Evolutionary conservation across 2,888 invertebrate genomes (phyloP), one percentile per base, ranked within the genome.

Genomic region (Rutpela maculata): DNA sequence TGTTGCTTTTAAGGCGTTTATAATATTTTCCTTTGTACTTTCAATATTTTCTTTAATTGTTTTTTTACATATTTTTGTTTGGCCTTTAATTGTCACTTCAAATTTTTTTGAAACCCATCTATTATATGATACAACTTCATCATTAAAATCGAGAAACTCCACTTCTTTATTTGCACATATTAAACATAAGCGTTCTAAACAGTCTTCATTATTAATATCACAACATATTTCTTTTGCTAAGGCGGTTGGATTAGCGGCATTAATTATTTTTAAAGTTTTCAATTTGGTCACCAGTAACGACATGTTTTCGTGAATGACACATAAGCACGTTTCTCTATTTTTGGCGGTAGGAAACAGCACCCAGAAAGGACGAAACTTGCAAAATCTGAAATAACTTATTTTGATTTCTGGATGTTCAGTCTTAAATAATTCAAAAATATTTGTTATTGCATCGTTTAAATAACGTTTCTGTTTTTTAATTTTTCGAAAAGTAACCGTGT

Each of bases 331-430:
- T 35, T 76, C 43, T 35, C 76, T 18, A n/a, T 15, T 18, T 59
- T 50, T 76, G 12, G 43, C 50, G 55, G 66, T 68, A 57, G 66
- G 68, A 26, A 26, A 31, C 11, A 66, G 43, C 22, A 76, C 66
- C 76, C 73, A 76, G 66, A 73, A 73, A 11, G 76, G 76, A 50
- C 72, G 17, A 66, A 59, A 76, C 55, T 38, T 71, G 18, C 66
- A 71, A 56, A 76, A 76, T 7, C 38, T 76, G 22, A 35, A 12
- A n/a, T 55, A 63, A 22, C 71, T 66, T 63, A 76, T 66, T 55
- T 76, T 76, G 12, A 74, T 68, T 67, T 50, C 17, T 66, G 65
- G 57, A 55, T 65, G 38, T 38, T 18, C 65, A 43, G 12, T 12
- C 43, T 43, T 43, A 43, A 43, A 15, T 55, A 15, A 19, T 56